Evolutionary conservation across 2,888 invertebrate species (phyloP), one percentile per base, ranked within the genome.

Genomic region (Apamea sordens): DNA sequence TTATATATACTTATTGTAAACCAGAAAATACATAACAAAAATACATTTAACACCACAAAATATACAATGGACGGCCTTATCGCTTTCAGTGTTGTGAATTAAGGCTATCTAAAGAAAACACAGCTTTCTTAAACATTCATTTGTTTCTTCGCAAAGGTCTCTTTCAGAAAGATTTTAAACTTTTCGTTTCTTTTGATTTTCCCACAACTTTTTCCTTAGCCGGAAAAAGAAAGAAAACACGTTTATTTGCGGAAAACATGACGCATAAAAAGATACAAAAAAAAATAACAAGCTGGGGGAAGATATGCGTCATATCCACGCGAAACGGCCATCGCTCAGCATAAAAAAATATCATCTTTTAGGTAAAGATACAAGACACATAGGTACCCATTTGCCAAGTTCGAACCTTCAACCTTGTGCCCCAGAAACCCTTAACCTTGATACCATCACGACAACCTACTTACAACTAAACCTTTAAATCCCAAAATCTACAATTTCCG

Each of bases 381-480:
- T n/a, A n/a, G 59, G 0, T 56, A 8, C 11, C 5, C 21, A 32
- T 5, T 11, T 36, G 5, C 18, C 24, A 44, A 63, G 18, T 41
- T 53, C 1, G 0, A 41, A 63, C 8, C 0, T 8, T 13, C 2
- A 24, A 56, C 56, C 36, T 32, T 44, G 13, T 32, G 10, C 47
- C 28, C 47, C 28, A 56, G 10, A 53, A n/a, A n/a, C 11, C 28
- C 4, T 11, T n/a, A 32, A 28, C 70, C 28, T 24, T 44, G 13
- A 21, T 21, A 61, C 13, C 21, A 61, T 76, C 53, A 68, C 24
- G 18, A 61, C 15, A 28, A 15, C 32, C 11, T 21, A n/a, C 28
- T 68, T 53, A 44, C 3, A 77, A 15, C 24, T 41, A 70, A 83
- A 67, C 11, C 47, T 50, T 73, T 63, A 86, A 82, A 73, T 82